Percentiles rank a stretch among this genome's conserved stretches.
Evolutionary conservation across 1,140 invertebrate species (phyloP).

Genomic region (Anadara kagoshimensis): DNA sequence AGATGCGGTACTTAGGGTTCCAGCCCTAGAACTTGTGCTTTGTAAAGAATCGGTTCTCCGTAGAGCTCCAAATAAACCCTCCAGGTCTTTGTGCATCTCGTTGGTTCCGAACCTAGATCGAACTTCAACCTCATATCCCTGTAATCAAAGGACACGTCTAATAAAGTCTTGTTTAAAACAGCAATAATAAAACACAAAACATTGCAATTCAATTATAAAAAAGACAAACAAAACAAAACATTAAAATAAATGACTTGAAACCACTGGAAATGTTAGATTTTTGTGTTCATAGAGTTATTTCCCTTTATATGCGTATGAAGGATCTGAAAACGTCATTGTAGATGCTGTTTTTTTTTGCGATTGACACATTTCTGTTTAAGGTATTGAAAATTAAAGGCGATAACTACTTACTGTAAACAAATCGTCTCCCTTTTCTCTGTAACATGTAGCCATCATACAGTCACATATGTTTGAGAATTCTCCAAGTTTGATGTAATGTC

Average conservation of each 20-base stretch:
- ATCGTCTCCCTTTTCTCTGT: constrained; percentile 54
- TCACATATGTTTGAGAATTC: constrained; percentile 59
- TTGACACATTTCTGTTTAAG: no score
- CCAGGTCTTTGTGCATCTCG: constrained; percentile 42
- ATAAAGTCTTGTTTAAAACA: no score
- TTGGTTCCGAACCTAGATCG: constrained; percentile 23
- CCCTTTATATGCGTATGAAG: no score
- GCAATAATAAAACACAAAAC: not conserved
- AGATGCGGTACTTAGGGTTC: no score
- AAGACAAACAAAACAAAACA: not conserved
- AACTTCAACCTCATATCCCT: constrained; percentile 59
- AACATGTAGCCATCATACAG: constrained; percentile 61
- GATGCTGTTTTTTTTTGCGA: no score
- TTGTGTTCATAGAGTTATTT: not conserved
- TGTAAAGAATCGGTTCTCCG: constrained; percentile 17
- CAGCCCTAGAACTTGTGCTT: not conserved
- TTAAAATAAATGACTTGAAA: not conserved
- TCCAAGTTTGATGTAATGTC: constrained; percentile 54
- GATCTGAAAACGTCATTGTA: no score
- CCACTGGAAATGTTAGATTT: not conserved
- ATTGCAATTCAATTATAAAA: not conserved
- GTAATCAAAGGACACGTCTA: not conserved
- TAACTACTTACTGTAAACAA: constrained; percentile 42
- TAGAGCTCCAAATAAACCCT: constrained; percentile 42
- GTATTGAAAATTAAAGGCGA: no score